Percentiles rank a stretch among this genome's conserved stretches.
These are phyloP conservation scores for Drosophila limbata DNA, from an alignment of 2,888 invertebrate genomes.

Conservation along the genomic window DNA sequence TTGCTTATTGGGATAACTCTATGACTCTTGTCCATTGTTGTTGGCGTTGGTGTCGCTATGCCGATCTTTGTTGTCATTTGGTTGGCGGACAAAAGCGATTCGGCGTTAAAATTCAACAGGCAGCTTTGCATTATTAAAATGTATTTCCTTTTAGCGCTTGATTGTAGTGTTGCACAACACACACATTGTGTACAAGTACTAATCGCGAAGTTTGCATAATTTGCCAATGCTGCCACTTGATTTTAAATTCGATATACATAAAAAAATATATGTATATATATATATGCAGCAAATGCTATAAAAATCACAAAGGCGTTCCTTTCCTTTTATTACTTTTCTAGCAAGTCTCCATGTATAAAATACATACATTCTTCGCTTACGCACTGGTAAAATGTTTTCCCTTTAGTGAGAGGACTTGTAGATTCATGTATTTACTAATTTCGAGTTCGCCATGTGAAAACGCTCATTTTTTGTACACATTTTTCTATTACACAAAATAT, in stretches of 20 bases:
- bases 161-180: conserved; percentile 13
- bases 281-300: no score
- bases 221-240: conserved; percentile 14
- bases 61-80: conserved; percentile 11
- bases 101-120: neutral
- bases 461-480: no score
- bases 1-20: neutral
- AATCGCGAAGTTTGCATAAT: conserved; percentile 3
- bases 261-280: no score
- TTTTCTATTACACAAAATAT: no score
- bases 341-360: no score
- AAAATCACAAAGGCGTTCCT: no score
- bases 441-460: no score
- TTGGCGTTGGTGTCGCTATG: conserved; percentile 33
- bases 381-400: no score
- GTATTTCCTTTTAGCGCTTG: neutral
- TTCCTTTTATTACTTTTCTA: no score
- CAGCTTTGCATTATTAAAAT: conserved; percentile 28
- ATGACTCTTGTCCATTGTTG: neutral
- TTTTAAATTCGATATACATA: neutral
- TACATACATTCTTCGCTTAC: no score
- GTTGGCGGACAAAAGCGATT: neutral
- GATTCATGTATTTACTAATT: no score
- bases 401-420: no score
- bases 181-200: neutral